Evolutionary conservation across 1,140 invertebrate genomes (phyloP), one percentile per base, ranked within the genome.

Genomic region (Bombyx mori): DNA sequence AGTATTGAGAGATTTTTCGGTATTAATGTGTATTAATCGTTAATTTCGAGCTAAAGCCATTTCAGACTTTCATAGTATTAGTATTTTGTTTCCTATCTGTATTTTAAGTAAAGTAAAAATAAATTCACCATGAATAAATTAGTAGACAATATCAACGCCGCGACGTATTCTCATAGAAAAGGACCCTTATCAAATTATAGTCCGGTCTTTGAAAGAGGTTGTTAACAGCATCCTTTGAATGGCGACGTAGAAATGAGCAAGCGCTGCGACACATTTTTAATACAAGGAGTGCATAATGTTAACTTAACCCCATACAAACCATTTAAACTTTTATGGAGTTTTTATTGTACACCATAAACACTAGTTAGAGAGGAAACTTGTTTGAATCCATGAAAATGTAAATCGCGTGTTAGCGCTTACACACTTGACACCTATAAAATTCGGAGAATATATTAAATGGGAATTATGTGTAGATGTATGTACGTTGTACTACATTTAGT

Each of bases 141-240:
- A 44, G 53, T 58, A 44, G 53, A 54, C 45, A 54, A 54, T 51
- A 63, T 66, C 52, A 44, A 56, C 59, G 63, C 68, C 75, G 73
- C 63, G 72, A 63, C 63, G 63, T 67, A 73, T 83, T 85, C 83
- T 76, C 80, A 85, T 82, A 84, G 80, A 85, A 82, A 82, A 61
- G 73, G 78, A 87, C 82, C 84, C 84, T 75, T 78, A 84, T 82
- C 70, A 82, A 85, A 85, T 85, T 87, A 85, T 87, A 63, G 80
- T 76, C 12, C 76, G 84, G 75, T 82, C 77, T 85, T 85, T 87
- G 63, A 85, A 74, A 83, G 72, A 75, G 73, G 79, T 84, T 87
- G 84, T 87, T 87, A 87, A 87, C 84, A 84, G 82, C 79, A 80
- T 80, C 78, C 76, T 71, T 80, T 87, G 71, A 82, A 85, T 81